phyloP scores from a whole-genome alignment of 2,113 vertebrate species.

The Propithecus coquereli region DNA sequence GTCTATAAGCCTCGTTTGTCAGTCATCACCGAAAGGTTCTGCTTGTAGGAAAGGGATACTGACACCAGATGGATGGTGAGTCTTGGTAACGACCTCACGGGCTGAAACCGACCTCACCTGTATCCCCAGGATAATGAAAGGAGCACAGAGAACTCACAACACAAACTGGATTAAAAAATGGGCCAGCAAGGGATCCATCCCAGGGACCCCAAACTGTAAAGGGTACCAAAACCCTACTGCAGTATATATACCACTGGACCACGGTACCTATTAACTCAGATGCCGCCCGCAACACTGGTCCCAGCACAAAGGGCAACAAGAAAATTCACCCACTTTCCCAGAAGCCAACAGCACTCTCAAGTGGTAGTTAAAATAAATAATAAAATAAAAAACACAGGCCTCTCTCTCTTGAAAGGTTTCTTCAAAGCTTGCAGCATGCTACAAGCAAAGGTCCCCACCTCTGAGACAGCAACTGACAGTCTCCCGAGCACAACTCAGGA shows the following conservation, averaged over 20 bases:
- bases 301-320: not conserved
- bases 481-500: not conserved
- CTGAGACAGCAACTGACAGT: not conserved
- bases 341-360: not conserved
- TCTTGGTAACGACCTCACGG: not conserved
- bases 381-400: not conserved
- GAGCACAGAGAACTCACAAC: not conserved
- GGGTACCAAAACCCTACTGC: not conserved
- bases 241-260: not conserved
- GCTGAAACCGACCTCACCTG: not conserved
- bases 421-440: not conserved
- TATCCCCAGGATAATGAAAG: fast-evolving
- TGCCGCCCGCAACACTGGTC: not conserved
- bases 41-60: not conserved
- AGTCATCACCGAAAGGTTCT: not conserved
- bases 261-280: not conserved
- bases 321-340: not conserved
- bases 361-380: not conserved
- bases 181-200: not conserved
- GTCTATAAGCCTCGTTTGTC: not conserved
- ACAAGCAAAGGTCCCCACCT: not conserved
- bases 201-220: not conserved
- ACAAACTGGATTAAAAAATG: not conserved
- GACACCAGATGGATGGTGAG: not conserved
- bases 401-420: not conserved